Percentiles rank a stretch among this genome's conserved stretches.
Conservation (phyloP, 1,140 invertebrate genomes). For the Cydia strobilella region DNA sequence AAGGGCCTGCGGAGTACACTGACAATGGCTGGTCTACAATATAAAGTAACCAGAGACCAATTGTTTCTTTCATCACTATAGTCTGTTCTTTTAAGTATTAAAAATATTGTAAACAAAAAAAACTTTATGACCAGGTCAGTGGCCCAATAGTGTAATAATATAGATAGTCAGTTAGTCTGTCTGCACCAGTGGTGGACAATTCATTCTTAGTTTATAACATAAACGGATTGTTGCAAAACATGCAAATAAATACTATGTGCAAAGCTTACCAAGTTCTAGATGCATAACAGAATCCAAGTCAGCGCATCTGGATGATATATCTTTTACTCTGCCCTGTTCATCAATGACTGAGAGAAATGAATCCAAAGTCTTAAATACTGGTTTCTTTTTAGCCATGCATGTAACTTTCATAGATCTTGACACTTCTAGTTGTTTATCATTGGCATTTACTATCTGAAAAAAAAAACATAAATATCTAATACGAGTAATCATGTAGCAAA, state of each 20-base stretch:
- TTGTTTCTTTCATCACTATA: too few relatives aligned
- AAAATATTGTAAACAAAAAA: too few relatives aligned
- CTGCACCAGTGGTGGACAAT: too few relatives aligned
- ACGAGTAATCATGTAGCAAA: constrained; percentile 8
- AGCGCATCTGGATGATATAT: constrained; percentile 75
- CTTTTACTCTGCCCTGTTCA: constrained; percentile 66
- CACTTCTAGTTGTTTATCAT: constrained; percentile 82
- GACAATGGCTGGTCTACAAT: too few relatives aligned
- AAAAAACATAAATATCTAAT: background rate
- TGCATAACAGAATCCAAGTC: constrained; percentile 74
- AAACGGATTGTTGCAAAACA: too few relatives aligned
- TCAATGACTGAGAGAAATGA: constrained; percentile 78
- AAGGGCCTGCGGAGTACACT: too few relatives aligned
- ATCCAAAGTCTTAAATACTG: constrained; percentile 86
- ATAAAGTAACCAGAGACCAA: too few relatives aligned
- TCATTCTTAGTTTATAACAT: too few relatives aligned
- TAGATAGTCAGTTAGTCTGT: too few relatives aligned
- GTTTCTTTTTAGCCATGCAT: constrained; percentile 69
- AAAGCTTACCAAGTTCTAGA: constrained; percentile 70
- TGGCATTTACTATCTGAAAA: constrained; percentile 81
- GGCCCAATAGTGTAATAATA: too few relatives aligned
- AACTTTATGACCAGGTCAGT: too few relatives aligned
- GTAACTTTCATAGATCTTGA: constrained; percentile 83
- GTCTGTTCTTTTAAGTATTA: too few relatives aligned
- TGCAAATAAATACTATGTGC: background rate